Conservation (phyloP, 2,888 invertebrate species). For the Hirtodrosophila confusa region DNA sequence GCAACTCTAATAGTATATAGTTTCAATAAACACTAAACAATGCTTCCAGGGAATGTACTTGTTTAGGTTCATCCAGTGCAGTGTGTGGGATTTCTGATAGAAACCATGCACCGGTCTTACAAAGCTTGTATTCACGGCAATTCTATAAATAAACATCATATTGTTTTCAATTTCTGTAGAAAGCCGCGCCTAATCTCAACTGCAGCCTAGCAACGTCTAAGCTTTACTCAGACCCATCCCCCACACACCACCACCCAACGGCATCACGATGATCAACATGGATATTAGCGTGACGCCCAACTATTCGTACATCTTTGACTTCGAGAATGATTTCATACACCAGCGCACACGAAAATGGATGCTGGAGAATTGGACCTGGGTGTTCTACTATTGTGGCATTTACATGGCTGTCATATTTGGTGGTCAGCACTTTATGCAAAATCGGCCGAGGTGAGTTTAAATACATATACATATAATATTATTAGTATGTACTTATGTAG, state of each 20-base stretch:
- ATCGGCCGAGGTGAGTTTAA: conserved; percentile 89
- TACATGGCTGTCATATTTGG: conserved; percentile 98
- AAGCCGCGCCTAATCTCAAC: neutral
- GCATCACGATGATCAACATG: conserved; percentile 84
- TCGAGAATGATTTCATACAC: conserved; percentile 97
- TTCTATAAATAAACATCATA: too few species aligned
- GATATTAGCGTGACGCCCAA: conserved; percentile 89
- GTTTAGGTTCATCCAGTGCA: too few species aligned
- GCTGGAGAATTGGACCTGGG: conserved; percentile 97
- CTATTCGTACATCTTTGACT: conserved; percentile 97
- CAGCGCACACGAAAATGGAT: conserved; percentile 96
- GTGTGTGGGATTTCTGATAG: too few species aligned
- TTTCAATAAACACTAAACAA: too few species aligned
- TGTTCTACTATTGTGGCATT: conserved; percentile 92
- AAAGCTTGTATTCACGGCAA: too few species aligned
- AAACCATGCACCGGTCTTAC: too few species aligned
- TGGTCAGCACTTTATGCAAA: conserved; percentile 97
- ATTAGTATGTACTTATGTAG: too few species aligned
- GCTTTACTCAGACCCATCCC: conserved; percentile 5
- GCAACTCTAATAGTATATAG: too few species aligned
- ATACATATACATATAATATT: neutral
- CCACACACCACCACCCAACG: conserved; percentile 1
- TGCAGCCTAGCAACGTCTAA: conserved; percentile 1
- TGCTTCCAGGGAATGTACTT: too few species aligned
- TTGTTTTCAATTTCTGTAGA: conserved; percentile 5